Base-by-base conservation (phyloP, 1,140 invertebrate genomes). In the Lucilia cuprina region DNA sequence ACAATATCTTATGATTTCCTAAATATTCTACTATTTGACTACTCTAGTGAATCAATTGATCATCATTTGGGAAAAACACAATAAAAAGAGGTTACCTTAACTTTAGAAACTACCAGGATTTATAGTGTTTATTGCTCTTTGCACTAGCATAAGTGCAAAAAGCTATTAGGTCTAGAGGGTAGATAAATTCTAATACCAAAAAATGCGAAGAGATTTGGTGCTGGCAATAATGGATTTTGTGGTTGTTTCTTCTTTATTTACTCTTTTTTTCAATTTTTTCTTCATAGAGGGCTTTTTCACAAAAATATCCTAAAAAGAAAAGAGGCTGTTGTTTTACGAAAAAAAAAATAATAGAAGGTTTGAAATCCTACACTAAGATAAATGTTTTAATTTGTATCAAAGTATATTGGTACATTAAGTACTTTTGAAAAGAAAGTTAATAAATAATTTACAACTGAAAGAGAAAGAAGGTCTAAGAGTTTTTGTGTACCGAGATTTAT, bases 151-250 rank as follows among this genome's bases (percentile, higher is more conserved):
- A 25, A 70, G 65, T 70, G 65, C 21, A 70, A 25, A 70, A 70
- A 70, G 65, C 65, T 70, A 70, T 70, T 70, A 70, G 21, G 65
- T 19, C 65, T 70, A 70, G 55, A 60, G 35, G 75, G 41, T 50
- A 80, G 77, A 80, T 80, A 80, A 80, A 80, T 80, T 49, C 41
- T 10, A 80, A 50, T 50, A 49, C 77, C 77, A 50, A 25, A 49
- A 80, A 80, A 80, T 49, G 41, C 47, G 41, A 21, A 80, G 77
- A 80, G 77, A 80, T 80, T 80, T 80, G 77, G 77, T 21, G 21
- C 47, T 80, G 77, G 77, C 35, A 80, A 80, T 80, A 80, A 80
- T 80, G 77, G 77, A 80, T 80, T 80, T 49, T 80, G 77, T 80
- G 77, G 77, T 49, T 41, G 41, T 7, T 41, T 41, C 41, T 41